These are phyloP conservation scores for Otolemur garnettii DNA, from an alignment of 2,113 vertebrate genomes.

Conservation along the genomic window DNA sequence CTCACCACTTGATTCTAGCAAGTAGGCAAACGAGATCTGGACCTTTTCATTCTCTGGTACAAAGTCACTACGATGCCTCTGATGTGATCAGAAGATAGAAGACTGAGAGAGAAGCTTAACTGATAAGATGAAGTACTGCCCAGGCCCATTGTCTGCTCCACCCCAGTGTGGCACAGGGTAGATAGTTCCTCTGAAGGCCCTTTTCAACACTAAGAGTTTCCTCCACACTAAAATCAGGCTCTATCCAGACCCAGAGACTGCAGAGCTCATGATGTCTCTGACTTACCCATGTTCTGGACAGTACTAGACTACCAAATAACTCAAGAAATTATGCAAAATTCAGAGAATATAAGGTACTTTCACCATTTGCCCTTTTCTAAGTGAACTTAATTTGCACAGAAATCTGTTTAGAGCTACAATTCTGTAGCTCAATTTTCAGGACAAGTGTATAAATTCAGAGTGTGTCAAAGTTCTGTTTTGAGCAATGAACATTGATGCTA, in stretches of 20 bases:
- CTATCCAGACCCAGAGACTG: neutral
- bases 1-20: neutral
- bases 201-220: neutral
- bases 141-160: neutral
- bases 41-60: neutral
- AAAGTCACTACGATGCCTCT: neutral
- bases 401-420: neutral
- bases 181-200: neutral
- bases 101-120: neutral
- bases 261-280: neutral
- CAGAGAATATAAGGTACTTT: neutral
- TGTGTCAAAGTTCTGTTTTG: neutral
- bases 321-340: neutral
- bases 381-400: slow-evolving; percentile 8
- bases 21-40: neutral
- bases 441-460: neutral
- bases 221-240: neutral
- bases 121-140: neutral
- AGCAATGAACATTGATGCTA: neutral
- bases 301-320: neutral
- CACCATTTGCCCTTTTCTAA: neutral
- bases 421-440: neutral
- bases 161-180: fast-evolving
- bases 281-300: neutral
- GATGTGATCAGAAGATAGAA: neutral